Base-by-base conservation (phyloP, 2,888 invertebrate genomes). In the Heliconius charithonia region DNA sequence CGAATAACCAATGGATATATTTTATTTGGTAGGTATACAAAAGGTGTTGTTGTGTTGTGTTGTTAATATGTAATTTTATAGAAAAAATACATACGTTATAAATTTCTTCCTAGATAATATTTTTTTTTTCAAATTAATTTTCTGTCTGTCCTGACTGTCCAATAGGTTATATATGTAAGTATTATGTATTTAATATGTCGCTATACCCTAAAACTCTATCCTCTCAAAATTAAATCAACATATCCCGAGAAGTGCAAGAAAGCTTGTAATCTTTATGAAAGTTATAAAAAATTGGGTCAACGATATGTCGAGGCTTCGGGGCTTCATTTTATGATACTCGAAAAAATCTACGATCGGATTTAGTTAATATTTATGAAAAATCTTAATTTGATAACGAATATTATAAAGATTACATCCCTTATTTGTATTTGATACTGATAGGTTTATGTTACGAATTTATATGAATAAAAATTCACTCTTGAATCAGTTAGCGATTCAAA, bases 281-380 rank as follows among this genome's bases (percentile, higher is more conserved):
- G 27, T 70, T 70, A 41, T 27, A 70, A 70, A 70, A 71, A 71
- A 71, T 71, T 71, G 56, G 71, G 71, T 71, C 71, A 71, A 45
- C 51, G 19, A 71, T 56, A 71, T 29, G 29, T 56, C 71, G 71
- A 71, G 56, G 51, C 56, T 32, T 27, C 27, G 56, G 71, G 51
- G n/a, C 71, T 45, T 71, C 45, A 71, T 71, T 71, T 71, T 51
- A 51, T 22, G 22, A 71, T 71, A 51, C 51, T 71, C 41, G n/a
- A 41, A 67, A 67, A 32, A 66, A 41, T 67, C n/a, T 67, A 25
- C 1, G 37, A n/a, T 13, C 37, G 6, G 25, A 67, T 67, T 67
- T n/a, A 27, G 65, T 65, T 25, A 62, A 51, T 41, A n/a, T 37
- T 37, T 22, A 37, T 7, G 4, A 41, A 41, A 67, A 37, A 25